Evolutionary conservation across 2,113 vertebrate species (phyloP), one percentile per base, ranked within the genome.

Genomic region (Cottus gobio): DNA sequence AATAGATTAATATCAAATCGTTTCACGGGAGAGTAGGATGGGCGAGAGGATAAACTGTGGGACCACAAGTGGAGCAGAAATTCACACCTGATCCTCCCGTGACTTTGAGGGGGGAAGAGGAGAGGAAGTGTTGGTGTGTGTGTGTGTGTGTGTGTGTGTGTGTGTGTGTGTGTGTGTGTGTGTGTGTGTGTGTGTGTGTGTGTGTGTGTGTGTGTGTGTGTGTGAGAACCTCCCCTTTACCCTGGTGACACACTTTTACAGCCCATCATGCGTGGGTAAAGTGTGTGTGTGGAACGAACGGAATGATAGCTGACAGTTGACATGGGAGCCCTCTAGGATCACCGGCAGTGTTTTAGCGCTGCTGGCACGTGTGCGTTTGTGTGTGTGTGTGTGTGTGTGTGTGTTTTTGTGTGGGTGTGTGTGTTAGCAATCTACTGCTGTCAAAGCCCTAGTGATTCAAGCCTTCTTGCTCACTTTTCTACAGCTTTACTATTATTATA

Each of bases 171-270:
- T n/a, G n/a, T n/a, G n/a, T n/a, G n/a, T n/a, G n/a, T n/a, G n/a
- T n/a, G n/a, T n/a, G n/a, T n/a, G n/a, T n/a, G n/a, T n/a, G n/a
- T n/a, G n/a, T n/a, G n/a, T n/a, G n/a, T n/a, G n/a, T n/a, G n/a
- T n/a, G n/a, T n/a, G n/a, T n/a, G n/a, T n/a, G n/a, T n/a, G n/a
- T n/a, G n/a, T n/a, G n/a, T n/a, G n/a, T n/a, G n/a, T n/a, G n/a
- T n/a, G n/a, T n/a, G n/a, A n/a, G n/a, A n/a, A n/a, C n/a, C n/a
- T n/a, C n/a, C n/a, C n/a, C 64, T 85, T 85, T 85, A 63, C 81
- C 74, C 86, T 30, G 61, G 42, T 60, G 57, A 90, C 88, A 90
- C 86, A 90, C 83, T 87, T 91, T 71, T 77, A 71, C 83, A 83
- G 34, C 20, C 2, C 65, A 71, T 76, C 71, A 30, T 44, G 77